Conservation (phyloP, 2,797 vertebrate species). For the Pseudomugil tenellus region DNA sequence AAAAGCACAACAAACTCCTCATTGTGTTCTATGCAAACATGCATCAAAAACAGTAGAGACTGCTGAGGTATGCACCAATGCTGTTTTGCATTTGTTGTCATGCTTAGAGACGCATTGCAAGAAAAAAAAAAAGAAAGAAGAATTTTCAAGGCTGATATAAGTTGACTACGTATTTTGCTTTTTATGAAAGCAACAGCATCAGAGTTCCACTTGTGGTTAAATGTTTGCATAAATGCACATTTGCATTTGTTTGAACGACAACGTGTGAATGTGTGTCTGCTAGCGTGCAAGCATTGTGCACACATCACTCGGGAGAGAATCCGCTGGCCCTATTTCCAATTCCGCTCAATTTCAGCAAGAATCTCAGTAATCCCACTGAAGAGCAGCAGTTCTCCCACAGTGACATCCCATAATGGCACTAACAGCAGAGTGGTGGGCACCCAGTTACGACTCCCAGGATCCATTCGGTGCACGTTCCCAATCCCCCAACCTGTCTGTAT, state of each 20-base stretch:
- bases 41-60: conserved; percentile 26
- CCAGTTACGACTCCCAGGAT: conserved; percentile 75
- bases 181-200: conserved; percentile 16
- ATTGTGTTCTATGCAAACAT: conserved; percentile 66
- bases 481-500: conserved; percentile 81
- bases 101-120: conserved; percentile 25
- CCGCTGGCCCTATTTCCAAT: conserved; percentile 76
- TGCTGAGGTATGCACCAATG: conserved; percentile 19
- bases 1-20: conserved; percentile 49
- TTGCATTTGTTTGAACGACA: conserved; percentile 59
- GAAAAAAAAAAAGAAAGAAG: conserved; percentile 15
- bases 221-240: conserved; percentile 62
- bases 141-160: conserved; percentile 37
- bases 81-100: conserved; percentile 61
- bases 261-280: conserved; percentile 18
- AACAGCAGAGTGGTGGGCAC: conserved; percentile 79
- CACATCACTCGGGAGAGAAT: conserved; percentile 66
- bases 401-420: conserved; percentile 84
- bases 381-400: conserved; percentile 79
- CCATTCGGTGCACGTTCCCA: conserved; percentile 75
- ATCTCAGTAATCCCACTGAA: conserved; percentile 83
- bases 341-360: conserved; percentile 80
- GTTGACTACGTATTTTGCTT: conserved; percentile 24
- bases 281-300: conserved; percentile 20
- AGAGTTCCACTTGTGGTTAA: conserved; percentile 49